phyloP scores from a whole-genome alignment of 1,140 invertebrate genomes.

The Drosophila malerkotliana region DNA sequence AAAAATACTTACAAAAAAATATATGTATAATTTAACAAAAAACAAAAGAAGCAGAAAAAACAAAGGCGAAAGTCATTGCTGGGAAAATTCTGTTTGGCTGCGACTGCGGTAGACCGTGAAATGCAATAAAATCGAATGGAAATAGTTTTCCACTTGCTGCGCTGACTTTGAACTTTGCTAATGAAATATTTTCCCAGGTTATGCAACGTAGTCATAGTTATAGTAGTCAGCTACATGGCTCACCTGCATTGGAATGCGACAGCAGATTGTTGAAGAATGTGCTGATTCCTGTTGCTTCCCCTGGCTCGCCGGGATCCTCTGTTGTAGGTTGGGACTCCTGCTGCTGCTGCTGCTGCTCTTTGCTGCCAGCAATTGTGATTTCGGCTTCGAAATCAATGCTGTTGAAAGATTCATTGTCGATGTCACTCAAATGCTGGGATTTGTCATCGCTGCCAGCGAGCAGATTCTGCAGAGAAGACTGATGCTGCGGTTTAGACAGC shows the following conservation, averaged over 20 bases:
- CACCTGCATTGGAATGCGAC: constrained; percentile 83
- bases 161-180: constrained; percentile 54
- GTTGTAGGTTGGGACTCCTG: constrained; percentile 18
- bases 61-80: not conserved
- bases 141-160: constrained; percentile 64
- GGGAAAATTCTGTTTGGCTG: constrained; percentile 10
- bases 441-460: constrained; percentile 75
- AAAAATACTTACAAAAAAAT: constrained; percentile 12
- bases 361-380: constrained; percentile 78
- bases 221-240: constrained; percentile 29
- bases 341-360: constrained; percentile 25
- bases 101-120: constrained; percentile 59
- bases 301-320: constrained; percentile 45
- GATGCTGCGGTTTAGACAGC: constrained; percentile 65
- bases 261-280: constrained; percentile 83
- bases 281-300: constrained; percentile 80
- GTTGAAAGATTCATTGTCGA: constrained; percentile 84
- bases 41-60: constrained; percentile 10
- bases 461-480: constrained; percentile 74
- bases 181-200: constrained; percentile 68
- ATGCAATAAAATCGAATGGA: constrained; percentile 75
- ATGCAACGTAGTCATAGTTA: constrained; percentile 25
- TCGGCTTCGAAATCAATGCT: constrained; percentile 83
- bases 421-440: constrained; percentile 83
- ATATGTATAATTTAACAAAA: constrained; percentile 6